phyloP scores from a whole-genome alignment of 2,113 vertebrate genomes.

The Callorhinus ursinus region DNA sequence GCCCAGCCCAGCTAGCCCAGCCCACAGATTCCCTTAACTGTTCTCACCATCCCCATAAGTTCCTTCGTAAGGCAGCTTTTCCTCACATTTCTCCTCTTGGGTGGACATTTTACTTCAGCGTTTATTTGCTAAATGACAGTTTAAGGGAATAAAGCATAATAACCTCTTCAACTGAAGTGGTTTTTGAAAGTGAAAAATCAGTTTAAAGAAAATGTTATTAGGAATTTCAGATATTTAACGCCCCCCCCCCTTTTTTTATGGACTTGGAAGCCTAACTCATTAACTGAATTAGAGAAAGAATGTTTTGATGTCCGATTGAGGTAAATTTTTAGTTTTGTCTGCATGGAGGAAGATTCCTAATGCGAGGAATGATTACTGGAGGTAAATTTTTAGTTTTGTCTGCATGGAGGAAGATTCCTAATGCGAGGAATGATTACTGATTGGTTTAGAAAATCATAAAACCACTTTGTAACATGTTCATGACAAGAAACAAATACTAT shows the following conservation, averaged over 20 bases:
- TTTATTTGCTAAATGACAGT: constrained; percentile 12
- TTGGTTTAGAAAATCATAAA: constrained; percentile 21
- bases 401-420: not conserved
- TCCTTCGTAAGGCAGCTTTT: not conserved
- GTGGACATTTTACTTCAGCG: not conserved
- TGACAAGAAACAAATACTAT: not conserved
- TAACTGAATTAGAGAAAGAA: not conserved
- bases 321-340: constrained; percentile 11
- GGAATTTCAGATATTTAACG: not conserved
- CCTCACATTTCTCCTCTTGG: not conserved
- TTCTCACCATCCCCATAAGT: not conserved
- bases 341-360: not conserved
- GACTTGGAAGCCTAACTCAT: not conserved
- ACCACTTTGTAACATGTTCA: not conserved
- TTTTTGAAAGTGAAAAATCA: constrained; percentile 31
- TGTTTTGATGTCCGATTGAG: constrained; percentile 5
- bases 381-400: not conserved
- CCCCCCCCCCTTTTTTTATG: not conserved
- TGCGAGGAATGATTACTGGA: not conserved
- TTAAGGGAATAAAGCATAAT: not conserved
- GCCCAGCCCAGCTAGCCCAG: not conserved
- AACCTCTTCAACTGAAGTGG: not conserved
- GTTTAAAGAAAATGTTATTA: constrained; percentile 30
- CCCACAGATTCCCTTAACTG: not conserved
- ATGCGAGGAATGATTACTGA: not conserved